Conservation (phyloP, 2,888 invertebrate species). For the Agrochola lychnidis region DNA sequence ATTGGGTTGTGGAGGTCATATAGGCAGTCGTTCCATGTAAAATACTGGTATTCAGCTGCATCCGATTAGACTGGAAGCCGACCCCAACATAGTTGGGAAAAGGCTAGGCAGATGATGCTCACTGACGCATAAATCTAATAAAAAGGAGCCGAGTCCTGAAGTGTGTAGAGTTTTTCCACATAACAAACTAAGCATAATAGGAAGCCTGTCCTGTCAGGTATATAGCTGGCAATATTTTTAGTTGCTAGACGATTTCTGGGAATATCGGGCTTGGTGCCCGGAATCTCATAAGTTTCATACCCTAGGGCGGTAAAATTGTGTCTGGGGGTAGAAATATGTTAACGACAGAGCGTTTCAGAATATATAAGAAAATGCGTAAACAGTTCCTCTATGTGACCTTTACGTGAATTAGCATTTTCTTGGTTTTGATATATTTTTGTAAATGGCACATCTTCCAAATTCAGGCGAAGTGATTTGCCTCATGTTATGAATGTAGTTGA, state of each 20-base stretch:
- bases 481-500: not conserved
- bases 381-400: not conserved
- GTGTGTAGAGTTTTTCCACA: not conserved
- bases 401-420: not conserved
- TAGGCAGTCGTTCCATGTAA: no score
- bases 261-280: conserved; percentile 41
- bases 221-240: conserved; percentile 24
- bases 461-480: not conserved
- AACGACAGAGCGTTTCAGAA: conserved; percentile 7
- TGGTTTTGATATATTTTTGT: not conserved
- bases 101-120: no score
- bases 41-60: no score
- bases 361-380: conserved; percentile 5
- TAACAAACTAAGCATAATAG: not conserved
- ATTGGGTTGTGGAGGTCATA: no score
- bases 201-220: conserved; percentile 18
- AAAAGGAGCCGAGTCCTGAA: not conserved
- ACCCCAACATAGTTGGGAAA: no score
- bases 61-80: no score
- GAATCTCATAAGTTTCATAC: conserved; percentile 40
- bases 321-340: conserved; percentile 23
- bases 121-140: not conserved
- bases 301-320: conserved; percentile 22
- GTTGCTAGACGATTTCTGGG: conserved; percentile 23
- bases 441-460: not conserved